phyloP scores from a whole-genome alignment of 2,888 invertebrate species.

The Cacoxenus indagator region DNA sequence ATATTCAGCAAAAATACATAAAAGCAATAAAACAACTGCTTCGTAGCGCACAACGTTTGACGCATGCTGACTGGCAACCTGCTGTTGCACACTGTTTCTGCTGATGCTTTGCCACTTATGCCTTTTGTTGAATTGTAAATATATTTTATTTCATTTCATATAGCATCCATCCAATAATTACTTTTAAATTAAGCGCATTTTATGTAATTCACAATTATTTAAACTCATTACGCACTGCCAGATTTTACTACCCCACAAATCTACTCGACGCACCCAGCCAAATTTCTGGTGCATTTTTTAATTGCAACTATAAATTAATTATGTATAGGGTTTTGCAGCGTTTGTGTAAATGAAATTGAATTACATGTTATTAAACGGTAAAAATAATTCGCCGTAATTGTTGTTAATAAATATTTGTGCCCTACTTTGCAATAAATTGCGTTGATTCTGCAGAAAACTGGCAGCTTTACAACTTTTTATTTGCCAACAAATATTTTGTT shows the following conservation, averaged over 20 bases:
- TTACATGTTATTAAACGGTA: slow-evolving; percentile 6
- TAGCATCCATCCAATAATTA: slow-evolving; percentile 7
- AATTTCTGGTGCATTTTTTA: no score
- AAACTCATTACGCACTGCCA: neutral
- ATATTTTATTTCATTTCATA: neutral
- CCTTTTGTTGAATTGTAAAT: neutral
- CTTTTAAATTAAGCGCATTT: slow-evolving; percentile 13
- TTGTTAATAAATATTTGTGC: slow-evolving; percentile 17
- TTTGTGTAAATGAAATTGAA: slow-evolving; percentile 5
- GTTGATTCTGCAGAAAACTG: neutral
- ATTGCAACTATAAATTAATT: slow-evolving; percentile 21
- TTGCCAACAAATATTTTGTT: neutral
- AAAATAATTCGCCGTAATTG: slow-evolving; percentile 14
- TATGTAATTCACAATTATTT: neutral
- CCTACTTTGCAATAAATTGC: neutral
- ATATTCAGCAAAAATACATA: no score
- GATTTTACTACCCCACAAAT: no score
- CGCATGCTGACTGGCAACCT: no score
- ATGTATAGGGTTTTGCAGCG: neutral
- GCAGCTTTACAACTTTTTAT: no score
- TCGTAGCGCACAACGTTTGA: no score
- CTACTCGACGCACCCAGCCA: no score
- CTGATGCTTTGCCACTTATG: neutral
- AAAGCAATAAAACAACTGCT: no score
- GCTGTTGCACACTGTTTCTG: neutral